Evolutionary conservation across 1,140 invertebrate species (phyloP).

Genomic region (Drosophila quadrilineata): DNA sequence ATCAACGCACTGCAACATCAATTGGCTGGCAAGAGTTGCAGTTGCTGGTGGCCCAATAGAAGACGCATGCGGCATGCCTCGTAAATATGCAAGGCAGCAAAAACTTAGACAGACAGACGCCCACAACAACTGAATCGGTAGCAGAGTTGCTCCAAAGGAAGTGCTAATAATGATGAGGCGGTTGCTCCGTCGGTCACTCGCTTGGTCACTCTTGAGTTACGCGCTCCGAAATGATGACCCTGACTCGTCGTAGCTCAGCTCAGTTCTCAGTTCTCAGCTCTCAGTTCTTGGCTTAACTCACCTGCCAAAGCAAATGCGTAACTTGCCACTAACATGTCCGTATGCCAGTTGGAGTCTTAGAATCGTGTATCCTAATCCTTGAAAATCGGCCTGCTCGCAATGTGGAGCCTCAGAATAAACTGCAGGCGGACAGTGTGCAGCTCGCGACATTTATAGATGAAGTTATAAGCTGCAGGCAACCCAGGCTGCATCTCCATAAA

Average conservation of each 20-base stretch:
- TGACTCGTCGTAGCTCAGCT: slow-evolving; percentile 21
- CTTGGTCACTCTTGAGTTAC: slow-evolving; percentile 67
- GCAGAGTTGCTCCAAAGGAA: slow-evolving; percentile 54
- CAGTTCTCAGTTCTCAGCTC: too few species aligned
- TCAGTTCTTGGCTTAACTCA: slow-evolving; percentile 59
- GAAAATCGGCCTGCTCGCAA: not conserved
- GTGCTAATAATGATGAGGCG: slow-evolving; percentile 70
- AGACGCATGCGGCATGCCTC: slow-evolving; percentile 72
- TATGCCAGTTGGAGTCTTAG: not conserved
- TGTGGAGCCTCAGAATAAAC: slow-evolving; percentile 48
- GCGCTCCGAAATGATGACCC: slow-evolving; percentile 35
- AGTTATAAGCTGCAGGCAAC: slow-evolving; percentile 25
- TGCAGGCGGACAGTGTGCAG: slow-evolving; percentile 22
- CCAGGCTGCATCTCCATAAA: slow-evolving; percentile 70
- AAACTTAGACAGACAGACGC: slow-evolving; percentile 77
- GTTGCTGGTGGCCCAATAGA: slow-evolving; percentile 43
- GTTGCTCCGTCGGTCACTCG: too few species aligned
- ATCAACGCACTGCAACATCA: slow-evolving; percentile 59
- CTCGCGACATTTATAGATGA: slow-evolving; percentile 61
- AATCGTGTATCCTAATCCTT: slow-evolving; percentile 48
- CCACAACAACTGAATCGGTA: slow-evolving; percentile 28
- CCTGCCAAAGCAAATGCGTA: slow-evolving; percentile 44
- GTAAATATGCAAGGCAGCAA: slow-evolving; percentile 77
- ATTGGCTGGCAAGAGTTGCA: slow-evolving; percentile 59
- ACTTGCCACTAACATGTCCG: slow-evolving; percentile 37